Conservation (phyloP, 2,797 vertebrate genomes). For the Brachymystax lenok region DNA sequence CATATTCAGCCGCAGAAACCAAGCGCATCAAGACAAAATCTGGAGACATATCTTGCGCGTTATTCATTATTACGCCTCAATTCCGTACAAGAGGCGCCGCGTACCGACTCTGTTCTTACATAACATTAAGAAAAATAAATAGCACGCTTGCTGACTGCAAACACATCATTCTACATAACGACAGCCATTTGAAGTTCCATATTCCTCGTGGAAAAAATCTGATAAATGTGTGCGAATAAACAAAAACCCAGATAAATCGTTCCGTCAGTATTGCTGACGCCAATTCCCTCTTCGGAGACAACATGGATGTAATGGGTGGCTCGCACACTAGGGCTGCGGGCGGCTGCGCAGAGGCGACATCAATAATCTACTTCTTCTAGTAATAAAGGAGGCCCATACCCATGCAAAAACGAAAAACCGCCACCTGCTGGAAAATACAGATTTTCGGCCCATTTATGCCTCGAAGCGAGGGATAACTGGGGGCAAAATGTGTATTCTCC, state of each 20-base stretch:
- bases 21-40: conserved; percentile 74
- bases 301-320: conserved; percentile 43
- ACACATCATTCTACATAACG: conserved; percentile 35
- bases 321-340: conserved; percentile 10
- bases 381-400: conserved; percentile 28
- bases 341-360: conserved; percentile 57
- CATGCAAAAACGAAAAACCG: background rate
- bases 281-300: conserved; percentile 51
- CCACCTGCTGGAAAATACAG: too few relatives aligned
- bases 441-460: too few relatives aligned
- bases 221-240: conserved; percentile 14
- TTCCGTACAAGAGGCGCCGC: conserved; percentile 31
- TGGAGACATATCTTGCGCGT: conserved; percentile 71
- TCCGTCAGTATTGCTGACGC: conserved; percentile 35
- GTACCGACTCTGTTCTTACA: conserved; percentile 51
- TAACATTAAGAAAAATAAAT: conserved; percentile 56
- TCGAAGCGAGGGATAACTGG: too few relatives aligned
- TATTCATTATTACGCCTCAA: conserved; percentile 62
- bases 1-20: conserved; percentile 70
- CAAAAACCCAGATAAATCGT: conserved; percentile 34
- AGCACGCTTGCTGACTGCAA: conserved; percentile 33
- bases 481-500: too few relatives aligned
- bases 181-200: conserved; percentile 43
- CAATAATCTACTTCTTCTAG: conserved; percentile 49
- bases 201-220: conserved; percentile 35